Base-by-base conservation (phyloP, 2,797 vertebrate species). In the Megalops cyprinoides region DNA sequence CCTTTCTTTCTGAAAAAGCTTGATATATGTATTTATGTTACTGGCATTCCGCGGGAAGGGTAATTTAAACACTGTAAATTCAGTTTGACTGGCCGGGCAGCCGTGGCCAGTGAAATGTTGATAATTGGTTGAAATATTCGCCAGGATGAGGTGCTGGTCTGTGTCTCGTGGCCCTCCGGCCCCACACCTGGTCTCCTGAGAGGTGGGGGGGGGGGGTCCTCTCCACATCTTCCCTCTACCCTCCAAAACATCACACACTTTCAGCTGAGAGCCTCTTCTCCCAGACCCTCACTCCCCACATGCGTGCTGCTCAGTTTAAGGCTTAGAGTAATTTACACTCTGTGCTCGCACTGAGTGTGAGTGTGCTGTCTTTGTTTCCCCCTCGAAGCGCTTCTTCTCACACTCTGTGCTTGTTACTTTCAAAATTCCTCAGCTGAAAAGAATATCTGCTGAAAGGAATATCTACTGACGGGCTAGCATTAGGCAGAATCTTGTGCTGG, bases 11-110 rank as follows among this genome's bases (percentile, higher is more conserved):
- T 74, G 79, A 37, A 31, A 73, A 81, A 86, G 83, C 92, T 88
- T 93, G 90, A 89, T 88, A 84, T 88, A 90, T 91, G 91, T 91
- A 92, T 94, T 92, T 91, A 87, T 85, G 87, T 83, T 85, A 90
- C 90, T 90, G 88, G 86, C 93, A 94, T 94, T 95, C 92, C 92
- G 86, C 81, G 55, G 84, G 84, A 81, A 85, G 84, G 84, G 85
- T 76, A 86, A 85, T 83, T 87, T 93, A 94, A 94, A 94, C 93
- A 93, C 91, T 91, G 87, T 93, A 92, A 92, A 93, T 92, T 91
- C 86, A 86, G 80, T 83, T 86, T 90, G 91, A 90, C 87, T 82
- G 76, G 75, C 77, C 82, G 88, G 88, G 85, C 83, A 83, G 83
- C 81, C 83, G 82, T 44, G 83, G 86, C 81, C 84, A 86, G 85